Base-by-base conservation (phyloP, 1,140 invertebrate genomes). In the Melanaphis sacchari region DNA sequence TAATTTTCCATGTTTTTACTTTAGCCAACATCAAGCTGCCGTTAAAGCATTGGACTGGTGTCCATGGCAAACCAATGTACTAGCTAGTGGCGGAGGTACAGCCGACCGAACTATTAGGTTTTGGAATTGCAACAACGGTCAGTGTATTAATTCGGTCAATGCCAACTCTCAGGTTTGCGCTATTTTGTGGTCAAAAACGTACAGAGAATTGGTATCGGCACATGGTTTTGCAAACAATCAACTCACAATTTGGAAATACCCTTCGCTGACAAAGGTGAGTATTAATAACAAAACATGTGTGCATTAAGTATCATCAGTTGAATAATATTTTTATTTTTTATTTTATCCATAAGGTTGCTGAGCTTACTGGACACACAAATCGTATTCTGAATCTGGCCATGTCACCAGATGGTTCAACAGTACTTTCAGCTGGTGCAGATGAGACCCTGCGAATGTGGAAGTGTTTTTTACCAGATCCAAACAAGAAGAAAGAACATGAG, bases 171-270 rank as follows among this genome's bases (percentile, higher is more conserved):
- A 98, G 97, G 98, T 99, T 11, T 99, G 98, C 95, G 97, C 98
- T 0, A 95, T 99, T 76, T 95, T 99, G 4, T 99, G 99, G 98
- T 98, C 98, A n/a, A 97, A 97, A 15, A 97, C 97, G 91, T 99
- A 99, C 96, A 98, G 98, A 95, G 99, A 99, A 96, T 96, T 99
- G 84, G 97, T 99, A 38, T 99, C 99, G 2, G 98, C 98, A 31
- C 99, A 99, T 95, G 99, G 99, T 15, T 99, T 98, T 96, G 97
- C 98, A 18, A 97, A 99, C 94, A 98, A 99, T 96, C 98, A 99
- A 95, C 95, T 99, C 15, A 98, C 97, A 40, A 97, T 99, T 88
- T 99, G 99, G 99, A 99, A 99, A 95, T 99, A 99, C 95, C 99
- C 99, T 38, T 95, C 96, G 46, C 97, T 99, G 97, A 96, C 96